These are phyloP conservation scores for Coreoperca whiteheadi DNA, from an alignment of 2,113 vertebrate species.

Conservation along the genomic window DNA sequence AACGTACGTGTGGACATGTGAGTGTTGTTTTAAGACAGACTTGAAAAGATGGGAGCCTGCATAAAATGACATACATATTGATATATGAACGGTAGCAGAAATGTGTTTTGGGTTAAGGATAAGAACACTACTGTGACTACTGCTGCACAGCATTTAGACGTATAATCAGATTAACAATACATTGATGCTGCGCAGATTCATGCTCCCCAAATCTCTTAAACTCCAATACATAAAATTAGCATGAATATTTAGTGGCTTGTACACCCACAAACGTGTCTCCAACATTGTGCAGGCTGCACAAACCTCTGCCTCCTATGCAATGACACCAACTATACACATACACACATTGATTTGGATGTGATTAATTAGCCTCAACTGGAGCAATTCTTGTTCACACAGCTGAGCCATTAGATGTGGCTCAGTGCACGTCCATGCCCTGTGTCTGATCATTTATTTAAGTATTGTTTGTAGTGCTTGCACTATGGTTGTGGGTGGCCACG, in stretches of 20 bases:
- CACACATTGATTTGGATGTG: slow-evolving; percentile 15
- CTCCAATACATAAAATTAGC: background rate
- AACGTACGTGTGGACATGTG: no score
- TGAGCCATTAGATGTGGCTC: slow-evolving; percentile 43
- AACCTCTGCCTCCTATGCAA: background rate
- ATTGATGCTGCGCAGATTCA: no score
- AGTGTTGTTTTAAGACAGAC: no score
- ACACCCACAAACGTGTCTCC: background rate
- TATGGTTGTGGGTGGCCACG: no score
- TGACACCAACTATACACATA: background rate
- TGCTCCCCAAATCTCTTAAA: background rate
- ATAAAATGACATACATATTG: no score
- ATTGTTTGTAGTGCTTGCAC: background rate
- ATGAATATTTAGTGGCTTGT: background rate
- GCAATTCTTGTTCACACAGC: background rate
- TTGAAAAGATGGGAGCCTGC: no score
- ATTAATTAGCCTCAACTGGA: background rate
- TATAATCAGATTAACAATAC: no score
- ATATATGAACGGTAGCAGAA: no score
- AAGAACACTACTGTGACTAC: no score
- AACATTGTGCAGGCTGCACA: background rate
- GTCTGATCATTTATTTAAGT: background rate
- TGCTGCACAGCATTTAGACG: no score
- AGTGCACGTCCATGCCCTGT: background rate
- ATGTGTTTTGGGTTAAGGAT: no score